Percentiles rank a stretch among this genome's conserved stretches.
phyloP scores from a whole-genome alignment of 92 coral and sea anemone species.

The Scolanthus callimorphus region DNA sequence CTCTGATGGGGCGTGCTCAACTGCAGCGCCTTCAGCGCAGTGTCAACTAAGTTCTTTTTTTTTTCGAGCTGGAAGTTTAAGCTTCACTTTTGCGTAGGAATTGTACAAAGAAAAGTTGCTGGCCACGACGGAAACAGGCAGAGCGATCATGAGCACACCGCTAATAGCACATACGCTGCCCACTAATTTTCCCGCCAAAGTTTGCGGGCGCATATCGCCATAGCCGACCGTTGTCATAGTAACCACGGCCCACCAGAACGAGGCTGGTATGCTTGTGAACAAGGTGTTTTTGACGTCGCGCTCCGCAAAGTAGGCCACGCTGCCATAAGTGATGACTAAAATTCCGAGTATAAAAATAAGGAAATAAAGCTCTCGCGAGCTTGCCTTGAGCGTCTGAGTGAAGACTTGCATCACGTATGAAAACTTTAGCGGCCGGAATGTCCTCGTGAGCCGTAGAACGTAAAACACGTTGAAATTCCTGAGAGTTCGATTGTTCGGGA shows the following conservation, averaged over 20 bases:
- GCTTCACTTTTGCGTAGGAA: conserved; percentile 96
- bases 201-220: conserved; percentile 89
- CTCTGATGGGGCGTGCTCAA: conserved; percentile 81
- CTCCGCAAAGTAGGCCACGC: conserved; percentile 90
- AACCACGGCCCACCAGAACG: conserved; percentile 98
- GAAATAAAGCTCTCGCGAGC: conserved; percentile 92
- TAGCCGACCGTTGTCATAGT: conserved; percentile 99
- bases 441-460: conserved; percentile 88
- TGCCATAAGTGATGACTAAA: conserved; percentile 85
- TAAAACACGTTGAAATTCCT: conserved; percentile 76
- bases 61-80: conserved; percentile 85
- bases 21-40: conserved; percentile 81
- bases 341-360: conserved; percentile 83
- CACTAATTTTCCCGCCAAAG: conserved; percentile 85
- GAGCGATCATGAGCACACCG: conserved; percentile 96
- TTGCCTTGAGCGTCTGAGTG: conserved; percentile 90
- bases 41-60: conserved; percentile 78
- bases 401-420: conserved; percentile 99
- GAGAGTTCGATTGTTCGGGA: conserved; percentile 60
- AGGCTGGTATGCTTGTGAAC: conserved; percentile 87
- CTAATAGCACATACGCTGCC: conserved; percentile 94
- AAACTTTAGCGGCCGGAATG: conserved; percentile 89
- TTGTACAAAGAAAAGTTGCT: conserved; percentile 93
- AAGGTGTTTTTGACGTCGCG: conserved; percentile 44
- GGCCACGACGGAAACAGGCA: conserved; percentile 99